These are phyloP conservation scores for Brotula barbata DNA, from an alignment of 2,797 vertebrate species.

Conservation along the genomic window DNA sequence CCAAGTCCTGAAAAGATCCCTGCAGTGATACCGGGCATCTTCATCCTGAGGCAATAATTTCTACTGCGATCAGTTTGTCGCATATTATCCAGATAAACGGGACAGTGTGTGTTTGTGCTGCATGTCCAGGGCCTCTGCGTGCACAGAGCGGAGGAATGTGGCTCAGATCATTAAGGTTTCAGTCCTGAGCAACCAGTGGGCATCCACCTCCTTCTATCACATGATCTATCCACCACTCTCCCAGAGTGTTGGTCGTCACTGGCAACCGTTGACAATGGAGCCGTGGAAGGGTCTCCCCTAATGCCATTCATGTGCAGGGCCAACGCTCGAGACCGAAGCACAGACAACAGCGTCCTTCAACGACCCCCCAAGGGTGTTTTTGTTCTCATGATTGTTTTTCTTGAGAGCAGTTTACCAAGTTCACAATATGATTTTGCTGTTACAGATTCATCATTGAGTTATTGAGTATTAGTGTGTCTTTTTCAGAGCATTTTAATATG, in stretches of 20 bases:
- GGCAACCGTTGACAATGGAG: constrained; percentile 69
- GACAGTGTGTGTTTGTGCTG: constrained; percentile 19
- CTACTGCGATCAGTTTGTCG: constrained; percentile 12
- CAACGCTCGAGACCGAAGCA: constrained; percentile 47
- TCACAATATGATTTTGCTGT: constrained; percentile 14
- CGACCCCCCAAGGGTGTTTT: constrained; percentile 58
- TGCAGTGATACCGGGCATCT: constrained; percentile 7
- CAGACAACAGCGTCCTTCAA: constrained; percentile 32
- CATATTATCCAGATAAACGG: constrained; percentile 9
- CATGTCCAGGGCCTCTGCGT: constrained; percentile 44
- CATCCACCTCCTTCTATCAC: constrained; percentile 62
- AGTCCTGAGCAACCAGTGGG: constrained; percentile 55
- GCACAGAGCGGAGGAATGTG: constrained; percentile 66
- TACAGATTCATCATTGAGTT: not conserved
- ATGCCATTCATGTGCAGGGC: constrained; percentile 64
- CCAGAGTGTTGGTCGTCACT: constrained; percentile 54
- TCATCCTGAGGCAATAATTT: constrained; percentile 15
- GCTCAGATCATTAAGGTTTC: constrained; percentile 65
- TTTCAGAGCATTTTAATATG: too few species aligned
- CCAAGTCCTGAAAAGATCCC: constrained; percentile 19
- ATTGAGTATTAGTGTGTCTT: not conserved
- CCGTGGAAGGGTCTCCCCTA: constrained; percentile 61
- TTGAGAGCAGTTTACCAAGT: not conserved
- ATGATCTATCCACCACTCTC: constrained; percentile 58
- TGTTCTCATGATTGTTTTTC: constrained; percentile 60